Conservation (phyloP, 2,113 vertebrate genomes). For the Xyrauchen texanus region DNA sequence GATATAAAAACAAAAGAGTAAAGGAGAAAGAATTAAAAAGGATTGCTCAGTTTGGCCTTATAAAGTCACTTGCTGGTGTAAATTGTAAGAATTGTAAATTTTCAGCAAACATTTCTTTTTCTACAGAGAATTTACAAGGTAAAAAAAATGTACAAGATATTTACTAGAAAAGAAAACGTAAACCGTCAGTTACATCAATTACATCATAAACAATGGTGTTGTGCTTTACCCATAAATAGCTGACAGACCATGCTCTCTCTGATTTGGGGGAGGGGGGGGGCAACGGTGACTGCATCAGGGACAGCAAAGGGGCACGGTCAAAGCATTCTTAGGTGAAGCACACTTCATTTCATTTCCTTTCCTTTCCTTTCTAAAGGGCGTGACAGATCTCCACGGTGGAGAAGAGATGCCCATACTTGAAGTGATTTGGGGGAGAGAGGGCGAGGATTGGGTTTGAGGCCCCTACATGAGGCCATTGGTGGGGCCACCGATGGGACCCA, state of each 20-base stretch:
- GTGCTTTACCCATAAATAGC: slow-evolving; percentile 82
- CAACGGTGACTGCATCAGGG: slow-evolving; percentile 46
- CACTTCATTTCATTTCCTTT: slow-evolving; percentile 49
- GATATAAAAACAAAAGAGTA: slow-evolving; percentile 62
- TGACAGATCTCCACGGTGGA: slow-evolving; percentile 59
- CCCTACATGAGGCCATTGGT: slow-evolving; percentile 91
- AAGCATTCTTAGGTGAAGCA: slow-evolving; percentile 80
- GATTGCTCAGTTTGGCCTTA: slow-evolving; percentile 82
- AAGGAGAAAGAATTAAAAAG: slow-evolving; percentile 63
- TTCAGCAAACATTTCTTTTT: slow-evolving; percentile 89
- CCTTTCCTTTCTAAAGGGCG: slow-evolving; percentile 62
- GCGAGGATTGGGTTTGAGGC: slow-evolving; percentile 9
- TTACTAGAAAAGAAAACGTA: slow-evolving; percentile 82
- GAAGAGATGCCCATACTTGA: slow-evolving; percentile 55
- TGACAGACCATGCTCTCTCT: slow-evolving; percentile 58
- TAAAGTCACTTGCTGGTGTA: slow-evolving; percentile 94
- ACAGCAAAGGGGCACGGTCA: slow-evolving; percentile 60
- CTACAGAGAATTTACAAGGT: slow-evolving; percentile 98
- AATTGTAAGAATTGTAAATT: slow-evolving; percentile 91
- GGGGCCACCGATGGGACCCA: slow-evolving; percentile 93
- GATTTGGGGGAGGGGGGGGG: slow-evolving; percentile 33
- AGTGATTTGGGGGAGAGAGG: neutral
- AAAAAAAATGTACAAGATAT: slow-evolving; percentile 99
- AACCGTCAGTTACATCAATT: slow-evolving; percentile 85
- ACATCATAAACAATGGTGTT: slow-evolving; percentile 93